phyloP scores from a whole-genome alignment of 23 tunicate genomes.

The Oikopleura dioica region DNA sequence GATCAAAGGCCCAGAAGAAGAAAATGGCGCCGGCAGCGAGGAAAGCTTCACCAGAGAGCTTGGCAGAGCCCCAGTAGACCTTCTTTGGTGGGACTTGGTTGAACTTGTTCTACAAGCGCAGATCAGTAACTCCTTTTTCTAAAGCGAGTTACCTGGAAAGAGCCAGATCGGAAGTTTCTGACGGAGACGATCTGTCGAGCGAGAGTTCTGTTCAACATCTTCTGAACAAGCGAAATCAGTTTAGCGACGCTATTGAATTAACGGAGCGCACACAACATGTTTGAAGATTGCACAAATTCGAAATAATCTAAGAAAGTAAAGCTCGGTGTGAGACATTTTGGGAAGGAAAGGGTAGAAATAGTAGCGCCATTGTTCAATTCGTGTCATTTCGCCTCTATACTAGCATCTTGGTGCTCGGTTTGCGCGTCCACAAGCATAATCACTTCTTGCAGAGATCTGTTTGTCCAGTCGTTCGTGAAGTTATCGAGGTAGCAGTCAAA shows the following conservation, averaged over 20 bases:
- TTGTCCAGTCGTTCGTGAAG: not conserved
- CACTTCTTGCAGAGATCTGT: not conserved
- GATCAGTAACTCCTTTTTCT: too few relatives aligned
- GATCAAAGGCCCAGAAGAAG: not conserved
- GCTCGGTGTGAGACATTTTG: too few relatives aligned
- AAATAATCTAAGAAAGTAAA: too few relatives aligned
- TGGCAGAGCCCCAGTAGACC: not conserved
- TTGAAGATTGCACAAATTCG: not conserved
- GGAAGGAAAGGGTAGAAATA: too few relatives aligned
- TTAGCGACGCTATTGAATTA: not conserved
- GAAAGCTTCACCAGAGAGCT: not conserved
- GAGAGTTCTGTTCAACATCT: not conserved
- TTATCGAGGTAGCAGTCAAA: not conserved
- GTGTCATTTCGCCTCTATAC: too few relatives aligned
- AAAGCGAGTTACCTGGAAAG: too few relatives aligned
- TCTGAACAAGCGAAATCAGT: not conserved
- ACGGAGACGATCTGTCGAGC: too few relatives aligned
- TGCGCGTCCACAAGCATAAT: not conserved
- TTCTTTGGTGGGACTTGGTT: not conserved
- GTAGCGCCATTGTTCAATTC: too few relatives aligned
- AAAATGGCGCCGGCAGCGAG: not conserved
- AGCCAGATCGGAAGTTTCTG: too few relatives aligned
- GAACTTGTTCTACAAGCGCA: too few relatives aligned
- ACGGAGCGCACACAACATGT: not conserved
- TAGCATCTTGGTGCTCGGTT: not conserved